A percentile compares a stretch with the other conserved stretches of the same genome.
phyloP scores from a whole-genome alignment of 2,888 invertebrate genomes.

The Xestoiulus laeticollis region DNA sequence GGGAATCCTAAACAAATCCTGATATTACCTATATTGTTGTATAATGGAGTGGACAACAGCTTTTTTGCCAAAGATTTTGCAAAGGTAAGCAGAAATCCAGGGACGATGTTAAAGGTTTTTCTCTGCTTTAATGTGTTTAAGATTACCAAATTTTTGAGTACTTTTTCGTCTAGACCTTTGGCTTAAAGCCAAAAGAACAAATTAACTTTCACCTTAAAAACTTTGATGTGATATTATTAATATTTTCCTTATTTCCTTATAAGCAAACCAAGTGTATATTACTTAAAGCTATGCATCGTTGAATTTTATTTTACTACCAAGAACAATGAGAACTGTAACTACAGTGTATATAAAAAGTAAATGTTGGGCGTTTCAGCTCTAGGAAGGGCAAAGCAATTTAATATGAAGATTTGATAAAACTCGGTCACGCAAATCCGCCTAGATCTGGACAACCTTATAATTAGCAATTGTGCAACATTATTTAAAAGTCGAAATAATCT shows the following conservation, averaged over 20 bases:
- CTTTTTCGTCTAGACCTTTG: too few species aligned
- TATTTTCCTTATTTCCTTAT: too few species aligned
- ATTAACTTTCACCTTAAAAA: too few species aligned
- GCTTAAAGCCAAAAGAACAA: too few species aligned
- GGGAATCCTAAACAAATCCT: slow-evolving; percentile 91
- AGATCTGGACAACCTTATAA: not conserved
- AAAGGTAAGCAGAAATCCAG: slow-evolving; percentile 60
- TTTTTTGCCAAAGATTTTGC: slow-evolving; percentile 83
- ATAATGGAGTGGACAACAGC: slow-evolving; percentile 97
- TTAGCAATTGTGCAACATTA: not conserved
- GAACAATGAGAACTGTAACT: not conserved
- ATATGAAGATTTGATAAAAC: not conserved
- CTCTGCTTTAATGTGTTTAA: too few species aligned
- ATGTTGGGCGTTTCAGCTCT: not conserved
- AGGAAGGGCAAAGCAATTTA: slow-evolving; percentile 23
- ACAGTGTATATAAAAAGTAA: not conserved
- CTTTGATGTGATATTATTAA: too few species aligned
- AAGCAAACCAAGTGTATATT: not conserved
- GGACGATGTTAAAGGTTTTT: too few species aligned
- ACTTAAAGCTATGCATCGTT: not conserved
- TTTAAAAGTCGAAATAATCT: not conserved
- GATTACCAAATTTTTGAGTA: too few species aligned
- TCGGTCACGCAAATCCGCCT: not conserved
- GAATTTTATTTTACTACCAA: not conserved
- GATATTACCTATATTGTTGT: slow-evolving; percentile 92